Base-by-base conservation (phyloP, 1,140 invertebrate genomes). In the Maconellicoccus hirsutus region DNA sequence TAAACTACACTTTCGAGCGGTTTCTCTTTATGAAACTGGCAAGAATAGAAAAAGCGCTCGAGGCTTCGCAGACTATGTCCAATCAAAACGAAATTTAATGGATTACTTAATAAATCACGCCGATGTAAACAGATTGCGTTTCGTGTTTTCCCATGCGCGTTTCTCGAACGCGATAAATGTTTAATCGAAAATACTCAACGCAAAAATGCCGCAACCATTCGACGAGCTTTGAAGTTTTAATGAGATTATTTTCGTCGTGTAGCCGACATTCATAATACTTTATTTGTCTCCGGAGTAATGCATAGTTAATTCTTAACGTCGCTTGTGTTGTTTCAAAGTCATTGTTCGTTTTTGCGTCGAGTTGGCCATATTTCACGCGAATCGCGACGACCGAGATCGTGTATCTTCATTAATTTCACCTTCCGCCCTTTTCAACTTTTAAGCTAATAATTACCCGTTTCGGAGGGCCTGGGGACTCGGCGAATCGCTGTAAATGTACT, bases 1-100 rank as follows among this genome's bases (percentile, higher is more conserved):
- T 52, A 52, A 52, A 52, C 6, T 52, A 19, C 12, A 16, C n/a
- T 52, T 19, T 16, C 42, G 29, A 52, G 42, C n/a, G 42, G 42
- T 8, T 52, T 52, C 16, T 16, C 42, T 52, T 3, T 33, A 33
- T 33, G n/a, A 16, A 52, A 14, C 16, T 52, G 2, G 42, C 3
- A 52, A 52, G 42, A 14, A 19, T 52, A 19, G 10, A 52, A 19
- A 52, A 52, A 2, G 42, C 10, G 2, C 6, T 8, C 6, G 42
- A 16, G 6, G 4, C 6, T 16, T 6, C 42, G 10, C 10, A 52
- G 42, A 19, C 42, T 52, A 19, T 52, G 42, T 52, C 42, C 42
- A 52, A 52, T 52, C 42, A 52, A 52, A 52, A 52, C n/a, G 42
- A 52, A 52, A 52, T 52, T 52, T 52, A 52, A 52, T 52, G 42